phyloP scores from a whole-genome alignment of 1,140 invertebrate species.

The Heliothis subflexa region DNA sequence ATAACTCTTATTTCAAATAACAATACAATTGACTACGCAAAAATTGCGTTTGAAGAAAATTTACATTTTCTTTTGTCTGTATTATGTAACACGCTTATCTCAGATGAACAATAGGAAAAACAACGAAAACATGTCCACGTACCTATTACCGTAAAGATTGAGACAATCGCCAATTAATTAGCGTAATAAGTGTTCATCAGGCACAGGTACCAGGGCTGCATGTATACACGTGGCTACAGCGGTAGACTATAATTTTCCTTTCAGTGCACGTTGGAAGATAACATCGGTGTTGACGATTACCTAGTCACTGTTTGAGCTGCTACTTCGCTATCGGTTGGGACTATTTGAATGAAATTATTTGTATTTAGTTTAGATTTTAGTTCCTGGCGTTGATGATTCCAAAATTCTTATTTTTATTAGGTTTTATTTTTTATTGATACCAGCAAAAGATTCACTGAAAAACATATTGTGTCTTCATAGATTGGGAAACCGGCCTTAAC shows the following conservation, averaged over 20 bases:
- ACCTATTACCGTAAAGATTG: constrained; percentile 9
- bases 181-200: not conserved
- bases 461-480: not conserved
- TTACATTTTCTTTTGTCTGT: not conserved
- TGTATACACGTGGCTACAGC: constrained; percentile 2
- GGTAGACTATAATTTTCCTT: constrained; percentile 31
- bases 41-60: not conserved
- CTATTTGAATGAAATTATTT: not conserved
- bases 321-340: not conserved
- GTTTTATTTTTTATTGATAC: too few species aligned
- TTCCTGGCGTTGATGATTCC: not conserved
- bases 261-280: constrained; percentile 24
- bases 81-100: not conserved
- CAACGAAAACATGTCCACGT: not conserved
- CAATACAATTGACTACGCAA: not conserved
- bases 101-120: not conserved
- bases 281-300: constrained; percentile 27
- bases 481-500: not conserved
- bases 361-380: not conserved
- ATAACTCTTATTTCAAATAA: too few species aligned
- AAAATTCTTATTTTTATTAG: too few species aligned
- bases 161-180: constrained; percentile 24
- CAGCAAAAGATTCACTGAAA: too few species aligned
- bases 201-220: not conserved
- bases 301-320: constrained; percentile 5